A percentile compares a stretch with the other conserved stretches of the same genome.
Evolutionary conservation across 2,113 vertebrate species (phyloP).

Genomic region (Silurus glanis): DNA sequence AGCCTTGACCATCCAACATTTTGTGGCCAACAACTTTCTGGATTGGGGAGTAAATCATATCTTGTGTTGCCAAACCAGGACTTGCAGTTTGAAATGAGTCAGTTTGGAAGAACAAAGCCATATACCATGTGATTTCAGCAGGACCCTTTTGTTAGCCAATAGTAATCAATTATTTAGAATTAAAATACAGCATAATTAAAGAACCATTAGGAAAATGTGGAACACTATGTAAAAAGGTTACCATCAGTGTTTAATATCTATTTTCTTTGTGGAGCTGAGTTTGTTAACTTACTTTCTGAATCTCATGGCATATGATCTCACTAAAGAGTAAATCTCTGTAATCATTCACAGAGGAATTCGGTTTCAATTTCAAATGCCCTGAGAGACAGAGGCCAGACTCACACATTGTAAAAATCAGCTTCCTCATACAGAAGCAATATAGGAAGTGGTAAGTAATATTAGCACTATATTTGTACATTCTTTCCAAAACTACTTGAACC

Average conservation of each 20-base stretch:
- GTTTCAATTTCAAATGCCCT: not conserved
- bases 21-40: slow-evolving; percentile 35
- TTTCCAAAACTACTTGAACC: not conserved
- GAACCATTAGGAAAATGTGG: not conserved
- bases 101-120: slow-evolving; percentile 3
- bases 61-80: slow-evolving; percentile 18
- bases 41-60: slow-evolving; percentile 20
- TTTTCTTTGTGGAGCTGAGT: not conserved
- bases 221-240: not conserved
- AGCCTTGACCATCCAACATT: slow-evolving; percentile 15
- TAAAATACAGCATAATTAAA: not conserved
- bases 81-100: slow-evolving; percentile 4
- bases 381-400: not conserved
- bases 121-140: not conserved
- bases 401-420: not conserved
- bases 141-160: not conserved
- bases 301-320: slow-evolving; percentile 3
- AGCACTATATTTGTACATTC: not conserved
- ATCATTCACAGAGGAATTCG: not conserved
- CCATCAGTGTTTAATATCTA: not conserved
- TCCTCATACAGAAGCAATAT: not conserved
- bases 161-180: not conserved
- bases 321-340: not conserved
- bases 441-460: not conserved
- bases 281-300: not conserved